Evolutionary conservation across 2,113 vertebrate species (phyloP).

Genomic region (Strigops habroptila): DNA sequence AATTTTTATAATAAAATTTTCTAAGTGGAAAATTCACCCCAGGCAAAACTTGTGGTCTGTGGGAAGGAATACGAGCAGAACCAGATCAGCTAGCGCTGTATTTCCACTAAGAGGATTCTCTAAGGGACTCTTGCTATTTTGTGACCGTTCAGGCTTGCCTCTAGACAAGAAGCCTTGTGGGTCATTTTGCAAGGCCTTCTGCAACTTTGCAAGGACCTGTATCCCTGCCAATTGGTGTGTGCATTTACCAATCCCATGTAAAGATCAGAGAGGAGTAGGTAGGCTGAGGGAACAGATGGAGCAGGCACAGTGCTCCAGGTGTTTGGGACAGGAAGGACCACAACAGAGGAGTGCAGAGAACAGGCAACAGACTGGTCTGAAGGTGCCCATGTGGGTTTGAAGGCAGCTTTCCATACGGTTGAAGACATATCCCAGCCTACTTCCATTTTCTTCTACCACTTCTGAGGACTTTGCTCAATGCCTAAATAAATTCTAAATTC

Average conservation of each 20-base stretch:
- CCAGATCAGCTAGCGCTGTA: background rate
- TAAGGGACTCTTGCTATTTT: background rate
- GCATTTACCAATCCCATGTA: background rate
- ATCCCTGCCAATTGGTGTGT: background rate
- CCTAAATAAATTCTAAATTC: background rate
- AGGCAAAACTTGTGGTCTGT: background rate
- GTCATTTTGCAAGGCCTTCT: background rate
- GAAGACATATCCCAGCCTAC: background rate
- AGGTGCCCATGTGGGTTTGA: rapidly evolving
- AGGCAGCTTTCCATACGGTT: background rate
- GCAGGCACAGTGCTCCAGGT: background rate
- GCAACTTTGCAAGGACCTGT: background rate
- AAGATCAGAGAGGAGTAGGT: background rate
- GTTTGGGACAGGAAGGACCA: background rate
- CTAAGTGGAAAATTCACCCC: background rate
- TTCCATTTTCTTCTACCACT: background rate
- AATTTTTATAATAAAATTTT: background rate
- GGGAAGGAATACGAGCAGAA: background rate
- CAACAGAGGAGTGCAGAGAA: background rate
- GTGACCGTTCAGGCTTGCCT: background rate
- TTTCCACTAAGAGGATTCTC: background rate
- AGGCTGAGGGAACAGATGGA: background rate
- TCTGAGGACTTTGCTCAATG: background rate
- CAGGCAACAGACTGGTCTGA: background rate
- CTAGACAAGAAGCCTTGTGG: background rate